A percentile compares a stretch with the other conserved stretches of the same genome.
phyloP scores from a whole-genome alignment of 1,140 invertebrate genomes.

The Drosophila ohnishii region DNA sequence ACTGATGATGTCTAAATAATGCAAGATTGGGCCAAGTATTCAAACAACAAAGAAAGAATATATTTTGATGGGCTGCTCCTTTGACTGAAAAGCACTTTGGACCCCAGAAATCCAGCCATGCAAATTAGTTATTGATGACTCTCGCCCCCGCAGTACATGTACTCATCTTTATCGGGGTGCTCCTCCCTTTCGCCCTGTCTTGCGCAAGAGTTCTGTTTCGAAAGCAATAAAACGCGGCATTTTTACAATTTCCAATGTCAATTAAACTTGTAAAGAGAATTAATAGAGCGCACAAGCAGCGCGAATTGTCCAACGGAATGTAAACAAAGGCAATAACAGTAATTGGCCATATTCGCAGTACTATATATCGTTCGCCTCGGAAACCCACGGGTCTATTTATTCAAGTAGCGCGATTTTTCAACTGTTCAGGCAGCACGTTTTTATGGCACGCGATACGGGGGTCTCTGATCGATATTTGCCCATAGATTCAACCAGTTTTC shows the following conservation, averaged over 20 bases:
- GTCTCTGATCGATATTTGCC: neutral
- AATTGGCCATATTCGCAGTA: slow-evolving; percentile 41
- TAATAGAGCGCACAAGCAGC: slow-evolving; percentile 53
- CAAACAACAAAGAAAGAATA: neutral
- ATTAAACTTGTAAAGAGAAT: slow-evolving; percentile 68
- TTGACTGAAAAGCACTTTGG: slow-evolving; percentile 10
- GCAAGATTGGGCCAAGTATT: neutral
- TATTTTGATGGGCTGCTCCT: slow-evolving; percentile 6
- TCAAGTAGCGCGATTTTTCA: slow-evolving; percentile 12
- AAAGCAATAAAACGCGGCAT: slow-evolving; percentile 52
- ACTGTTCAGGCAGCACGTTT: slow-evolving; percentile 53
- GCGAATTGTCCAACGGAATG: slow-evolving; percentile 60
- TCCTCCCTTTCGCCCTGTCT: slow-evolving; percentile 7
- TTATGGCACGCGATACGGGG: slow-evolving; percentile 49
- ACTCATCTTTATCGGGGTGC: slow-evolving; percentile 25
- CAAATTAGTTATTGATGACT: slow-evolving; percentile 47
- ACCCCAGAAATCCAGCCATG: slow-evolving; percentile 18
- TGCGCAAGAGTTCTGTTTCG: slow-evolving; percentile 34
- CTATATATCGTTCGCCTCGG: slow-evolving; percentile 10
- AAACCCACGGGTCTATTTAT: slow-evolving; percentile 13
- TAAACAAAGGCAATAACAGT: slow-evolving; percentile 57
- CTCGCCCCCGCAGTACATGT: slow-evolving; percentile 2
- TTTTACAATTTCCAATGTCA: slow-evolving; percentile 69
- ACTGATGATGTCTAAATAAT: slow-evolving; percentile 31
- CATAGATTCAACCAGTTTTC: neutral